Evolutionary conservation across 2,888 invertebrate genomes (phyloP), one percentile per base, ranked within the genome.

Genomic region (Drosophila paramelanica): DNA sequence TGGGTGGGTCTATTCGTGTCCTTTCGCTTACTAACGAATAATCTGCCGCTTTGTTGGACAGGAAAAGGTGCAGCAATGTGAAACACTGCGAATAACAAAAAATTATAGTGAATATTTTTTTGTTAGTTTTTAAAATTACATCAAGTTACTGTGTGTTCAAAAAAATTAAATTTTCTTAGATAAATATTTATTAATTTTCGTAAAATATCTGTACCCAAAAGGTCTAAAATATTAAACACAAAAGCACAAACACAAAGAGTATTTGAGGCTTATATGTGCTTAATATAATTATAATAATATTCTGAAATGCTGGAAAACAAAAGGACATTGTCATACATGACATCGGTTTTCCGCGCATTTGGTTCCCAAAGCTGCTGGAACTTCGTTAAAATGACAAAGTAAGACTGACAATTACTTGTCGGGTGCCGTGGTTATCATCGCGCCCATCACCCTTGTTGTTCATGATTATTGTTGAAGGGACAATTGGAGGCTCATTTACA

Each of bases 341-440:
- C 50, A 67, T 67, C 38, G 64, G 75, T 51, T 71, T 79, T 81
- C 81, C 81, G 81, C 74, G 60, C 79, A 67, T 68, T 79, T 79
- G 77, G 45, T n/a, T 61, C 46, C 41, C 43, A 67, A 62, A 68
- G 64, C 65, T 59, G 78, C 74, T 61, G 51, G 45, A 71, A 66
- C 72, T 73, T 80, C 80, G 79, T 80, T 80, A 82, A 80, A 80
- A 80, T 80, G 80, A 82, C 80, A 82, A 79, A 76, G 80, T 73
- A 67, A 69, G 76, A 60, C 81, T 80, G 80, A 80, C 80, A 80
- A 80, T 80, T 80, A 82, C 73, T 70, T 39, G 64, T 33, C 51
- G 65, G 55, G 20, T 46, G 52, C 33, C 57, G 46, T 47, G 55
- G 38, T 51, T 55, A 50, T 61, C 47, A 50, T 53, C 47, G 39